Evolutionary conservation across 1,140 invertebrate genomes (phyloP).

Genomic region (Leucophenga varia): DNA sequence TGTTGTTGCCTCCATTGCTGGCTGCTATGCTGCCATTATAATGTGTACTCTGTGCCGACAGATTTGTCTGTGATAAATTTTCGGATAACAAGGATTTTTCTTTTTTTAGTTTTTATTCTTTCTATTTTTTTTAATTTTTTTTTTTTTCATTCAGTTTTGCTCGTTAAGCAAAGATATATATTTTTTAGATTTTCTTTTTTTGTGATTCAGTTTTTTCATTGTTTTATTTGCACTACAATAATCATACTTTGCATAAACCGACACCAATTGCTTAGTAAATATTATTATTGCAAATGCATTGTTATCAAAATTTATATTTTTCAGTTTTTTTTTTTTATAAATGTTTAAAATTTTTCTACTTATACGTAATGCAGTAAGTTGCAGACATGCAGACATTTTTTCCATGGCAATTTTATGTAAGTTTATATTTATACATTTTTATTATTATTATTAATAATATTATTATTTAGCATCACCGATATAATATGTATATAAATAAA

Average conservation of each 20-base stretch:
- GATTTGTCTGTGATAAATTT: constrained; percentile 56
- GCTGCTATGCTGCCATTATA: constrained; percentile 36
- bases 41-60: constrained; percentile 48
- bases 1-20: constrained; percentile 17
- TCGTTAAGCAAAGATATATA: too few relatives aligned
- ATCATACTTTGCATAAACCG: too few relatives aligned
- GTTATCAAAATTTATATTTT: background rate
- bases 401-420: too few relatives aligned
- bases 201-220: background rate
- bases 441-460: background rate
- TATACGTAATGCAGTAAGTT: too few relatives aligned
- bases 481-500: background rate
- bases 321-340: too few relatives aligned
- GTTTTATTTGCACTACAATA: constrained; percentile 1
- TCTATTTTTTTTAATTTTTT: constrained; percentile 9
- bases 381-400: too few relatives aligned
- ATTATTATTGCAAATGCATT: background rate
- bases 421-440: background rate
- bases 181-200: constrained; percentile 14
- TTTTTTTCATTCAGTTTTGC: background rate
- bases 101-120: background rate
- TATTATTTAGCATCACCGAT: background rate
- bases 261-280: background rate
- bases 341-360: too few relatives aligned
- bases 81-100: constrained; percentile 52